Evolutionary conservation across 1,140 invertebrate genomes (phyloP).

Genomic region (Megalonaias nervosa): DNA sequence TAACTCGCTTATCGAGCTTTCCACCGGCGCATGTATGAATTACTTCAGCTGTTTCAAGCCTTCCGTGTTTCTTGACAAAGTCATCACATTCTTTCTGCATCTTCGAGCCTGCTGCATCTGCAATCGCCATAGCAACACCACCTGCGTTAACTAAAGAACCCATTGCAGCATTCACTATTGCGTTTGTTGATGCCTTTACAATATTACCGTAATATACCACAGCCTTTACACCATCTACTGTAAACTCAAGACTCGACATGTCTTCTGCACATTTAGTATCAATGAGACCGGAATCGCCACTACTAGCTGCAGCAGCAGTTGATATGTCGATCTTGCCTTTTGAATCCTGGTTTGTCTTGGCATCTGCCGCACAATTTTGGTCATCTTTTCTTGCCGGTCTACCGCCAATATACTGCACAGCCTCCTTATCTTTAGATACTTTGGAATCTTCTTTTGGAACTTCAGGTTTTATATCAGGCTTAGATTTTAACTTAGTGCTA

Average conservation of each 20-base stretch:
- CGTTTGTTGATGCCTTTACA: slow-evolving; percentile 24
- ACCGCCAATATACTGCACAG: too few relatives aligned
- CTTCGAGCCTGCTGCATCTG: slow-evolving; percentile 9
- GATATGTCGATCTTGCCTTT: too few relatives aligned
- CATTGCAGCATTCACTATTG: slow-evolving; percentile 28
- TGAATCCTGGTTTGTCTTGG: too few relatives aligned
- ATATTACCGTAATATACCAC: slow-evolving; percentile 20
- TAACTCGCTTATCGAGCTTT: slow-evolving; percentile 9
- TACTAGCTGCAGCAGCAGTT: too few relatives aligned
- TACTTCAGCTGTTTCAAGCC: slow-evolving; percentile 2
- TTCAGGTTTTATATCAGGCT: too few relatives aligned
- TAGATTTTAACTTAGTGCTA: too few relatives aligned
- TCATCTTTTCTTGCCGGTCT: too few relatives aligned
- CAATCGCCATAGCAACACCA: slow-evolving; percentile 22
- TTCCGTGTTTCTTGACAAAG: slow-evolving; percentile 9
- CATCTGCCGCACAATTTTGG: too few relatives aligned
- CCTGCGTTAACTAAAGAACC: not conserved
- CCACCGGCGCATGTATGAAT: slow-evolving; percentile 33
- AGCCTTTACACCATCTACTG: slow-evolving; percentile 7
- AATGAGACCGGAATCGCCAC: too few relatives aligned
- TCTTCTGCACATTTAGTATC: slow-evolving; percentile 1
- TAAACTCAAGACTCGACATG: slow-evolving; percentile 17
- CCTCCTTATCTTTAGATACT: too few relatives aligned
- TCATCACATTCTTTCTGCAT: slow-evolving; percentile 28
- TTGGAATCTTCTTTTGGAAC: too few relatives aligned